Evolutionary conservation across 2,113 vertebrate species (phyloP), one percentile per base, ranked within the genome.

Genomic region (Aegithalos caudatus): DNA sequence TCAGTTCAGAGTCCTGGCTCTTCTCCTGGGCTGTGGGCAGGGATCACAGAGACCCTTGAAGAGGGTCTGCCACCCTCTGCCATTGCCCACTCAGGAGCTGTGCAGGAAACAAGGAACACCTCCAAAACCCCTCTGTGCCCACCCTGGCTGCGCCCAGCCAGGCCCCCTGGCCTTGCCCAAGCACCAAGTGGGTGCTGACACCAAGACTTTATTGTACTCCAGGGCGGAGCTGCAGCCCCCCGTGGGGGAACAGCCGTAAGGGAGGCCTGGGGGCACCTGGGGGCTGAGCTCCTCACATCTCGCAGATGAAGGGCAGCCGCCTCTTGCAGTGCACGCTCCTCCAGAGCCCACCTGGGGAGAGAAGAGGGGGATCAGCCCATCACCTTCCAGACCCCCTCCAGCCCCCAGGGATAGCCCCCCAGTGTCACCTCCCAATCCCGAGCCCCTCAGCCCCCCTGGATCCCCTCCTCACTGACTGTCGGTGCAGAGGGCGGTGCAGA

Each of bases 191-290:
- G 4, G 3, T 74, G 61, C 78, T 67, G 53, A 40, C 38, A 31
- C 29, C 54, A 31, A 21, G 53, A 40, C 16, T 89, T 89, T 89
- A 89, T 40, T 89, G n/a, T 47, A 10, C 20, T 47, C n/a, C 0
- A 74, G 24, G 20, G 33, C n/a, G 20, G n/a, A 16, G 25, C 3
- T 51, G 21, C 38, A 23, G 37, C 31, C n/a, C 33, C 48, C 17
- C 3, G 0, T 15, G 40, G 8, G 24, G 47, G 38, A 22, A 23
- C 42, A 22, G 51, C 3, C 0, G 15, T 13, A 12, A 24, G 9
- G 53, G 24, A 29, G n/a, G 5, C 15, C 50, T 3, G 6, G 31
- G 42, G 58, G 3, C 17, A 16, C 10, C 12, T 12, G 2, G 20
- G 21, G 10, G 11, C 66, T 27, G 72, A 84, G 80, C 64, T 35